Base-by-base conservation (phyloP, 2,797 vertebrate species). In the Peromyscus melanophrys region DNA sequence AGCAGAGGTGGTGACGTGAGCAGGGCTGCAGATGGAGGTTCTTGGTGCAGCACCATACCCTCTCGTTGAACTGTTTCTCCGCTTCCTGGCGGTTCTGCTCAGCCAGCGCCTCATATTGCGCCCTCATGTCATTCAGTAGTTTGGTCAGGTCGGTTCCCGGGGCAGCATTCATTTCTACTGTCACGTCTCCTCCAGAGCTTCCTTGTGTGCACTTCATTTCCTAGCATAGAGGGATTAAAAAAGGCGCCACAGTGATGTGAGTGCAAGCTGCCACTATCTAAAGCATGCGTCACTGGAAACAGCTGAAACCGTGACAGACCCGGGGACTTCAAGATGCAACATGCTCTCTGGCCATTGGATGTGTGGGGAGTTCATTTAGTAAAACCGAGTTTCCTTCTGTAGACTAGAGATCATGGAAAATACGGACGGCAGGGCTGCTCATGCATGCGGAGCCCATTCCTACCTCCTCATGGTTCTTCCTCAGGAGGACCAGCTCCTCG, bases 381-480 rank as follows among this genome's bases (percentile, higher is more conserved):
- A n/a, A 71, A 61, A 40, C 27, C 1, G 52, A 67, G 61, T 69
- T 34, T 49, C 27, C 61, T 71, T 69, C 19, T 76, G 34, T 7
- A 52, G 77, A 73, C 12, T 7, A 40, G 46, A 52, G 23, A 0
- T 25, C 7, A 40, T 46, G 21, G 37, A 46, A 14, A 37, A 34
- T 21, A 16, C 0, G 6, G 34, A 52, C 29, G 21, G 11, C 34
- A 52, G 71, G 46, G 19, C 6, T 5, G 27, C 43, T 78, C 19
- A 46, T 63, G 27, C 8, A 4, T 0, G 4, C 0, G 31, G 57
- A 75, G 1, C 0, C 0, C 25, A 27, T 31, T 21, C 88, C 49
- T 40, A 98, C 98, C 97, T 98, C 98, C 81, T 98, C 96, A 0
- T 98, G 98, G 92, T 97, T 98, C 96, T 97, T 98, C 94, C 71